A percentile compares a stretch with the other conserved stretches of the same genome.
These are phyloP conservation scores for Peromyscus polionotus DNA, from an alignment of 2,113 vertebrate genomes.

Conservation along the genomic window DNA sequence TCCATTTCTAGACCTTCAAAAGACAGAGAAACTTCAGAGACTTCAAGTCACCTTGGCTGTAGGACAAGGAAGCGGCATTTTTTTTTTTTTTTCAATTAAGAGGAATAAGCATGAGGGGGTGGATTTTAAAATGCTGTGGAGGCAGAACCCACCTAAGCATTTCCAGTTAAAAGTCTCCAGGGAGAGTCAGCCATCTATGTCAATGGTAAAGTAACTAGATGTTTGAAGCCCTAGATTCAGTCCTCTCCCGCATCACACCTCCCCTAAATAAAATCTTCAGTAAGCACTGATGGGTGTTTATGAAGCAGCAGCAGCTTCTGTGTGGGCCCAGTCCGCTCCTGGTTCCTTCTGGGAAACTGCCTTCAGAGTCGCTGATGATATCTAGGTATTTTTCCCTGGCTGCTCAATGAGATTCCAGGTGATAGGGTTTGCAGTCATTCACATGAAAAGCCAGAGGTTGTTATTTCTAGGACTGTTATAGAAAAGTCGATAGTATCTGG, in stretches of 20 bases:
- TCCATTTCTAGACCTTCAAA: conserved; percentile 37
- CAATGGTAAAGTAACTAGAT: no score
- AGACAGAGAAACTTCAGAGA: not conserved
- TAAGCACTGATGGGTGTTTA: not conserved
- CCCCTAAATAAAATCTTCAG: not conserved
- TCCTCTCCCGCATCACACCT: no score
- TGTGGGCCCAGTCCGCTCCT: not conserved
- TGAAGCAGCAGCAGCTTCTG: not conserved
- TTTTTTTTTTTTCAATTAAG: not conserved
- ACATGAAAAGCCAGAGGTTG: conserved; percentile 59
- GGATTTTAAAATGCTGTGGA: not conserved
- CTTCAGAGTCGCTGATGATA: conserved; percentile 46
- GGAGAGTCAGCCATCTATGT: not conserved
- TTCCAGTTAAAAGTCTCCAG: not conserved
- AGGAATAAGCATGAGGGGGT: not conserved
- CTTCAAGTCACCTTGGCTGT: not conserved
- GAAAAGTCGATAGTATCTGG: conserved; percentile 73
- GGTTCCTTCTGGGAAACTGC: conserved; percentile 64
- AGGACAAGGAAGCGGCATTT: conserved; percentile 10
- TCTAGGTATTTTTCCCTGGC: conserved; percentile 63
- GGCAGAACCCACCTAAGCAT: not conserved
- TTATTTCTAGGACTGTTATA: conserved; percentile 71
- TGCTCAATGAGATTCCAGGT: conserved; percentile 61
- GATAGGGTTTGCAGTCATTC: conserved; percentile 43
- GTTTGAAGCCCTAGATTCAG: not conserved